Evolutionary conservation across 2,113 vertebrate genomes (phyloP), one percentile per base, ranked within the genome.

Genomic region (Clarias magur): DNA sequence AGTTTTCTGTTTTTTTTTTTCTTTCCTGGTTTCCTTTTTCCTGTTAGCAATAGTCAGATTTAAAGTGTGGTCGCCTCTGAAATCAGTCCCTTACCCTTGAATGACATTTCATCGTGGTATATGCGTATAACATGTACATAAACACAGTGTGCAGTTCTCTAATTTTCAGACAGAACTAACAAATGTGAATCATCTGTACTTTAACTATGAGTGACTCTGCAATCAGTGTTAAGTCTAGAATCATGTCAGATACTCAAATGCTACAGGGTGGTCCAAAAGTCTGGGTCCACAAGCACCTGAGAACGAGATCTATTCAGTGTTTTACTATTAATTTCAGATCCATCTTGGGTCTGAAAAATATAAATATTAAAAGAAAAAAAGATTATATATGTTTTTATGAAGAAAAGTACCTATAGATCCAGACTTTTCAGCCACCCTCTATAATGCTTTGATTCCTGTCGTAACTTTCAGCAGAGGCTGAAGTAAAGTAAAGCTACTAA

Each of bases 31-130:
- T 48, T 23, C 6, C 48, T 7, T 7, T 7, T 7, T 48, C 48
- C 48, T 48, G 48, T 48, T 48, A 11, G 5, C 19, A 59, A 80
- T 30, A 79, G 75, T 79, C 25, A 56, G 1, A 30, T 17, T 65
- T 57, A 25, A 16, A 80, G 27, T 53, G 82, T 85, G 3, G 65
- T 81, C n/a, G 3, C 10, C 25, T 80, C 30, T 80, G 42, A 80
- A 80, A 80, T 80, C 72, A 83, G 86, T 84, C 72, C 62, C 38
- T 68, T 80, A 53, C 68, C 78, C 68, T 30, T 34, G 65, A 48
- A 56, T 60, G 30, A 16, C 54, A 72, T 68, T 53, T 53, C 23
- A 10, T 48, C 12, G 48, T 27, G 4, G n/a, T 19, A 27, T 21
- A 27, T 60, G 48, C 48, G 48, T 48, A 48, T 42, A 42, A 42